phyloP scores from a whole-genome alignment of 2,113 vertebrate genomes.

The Brachirus orientalis region DNA sequence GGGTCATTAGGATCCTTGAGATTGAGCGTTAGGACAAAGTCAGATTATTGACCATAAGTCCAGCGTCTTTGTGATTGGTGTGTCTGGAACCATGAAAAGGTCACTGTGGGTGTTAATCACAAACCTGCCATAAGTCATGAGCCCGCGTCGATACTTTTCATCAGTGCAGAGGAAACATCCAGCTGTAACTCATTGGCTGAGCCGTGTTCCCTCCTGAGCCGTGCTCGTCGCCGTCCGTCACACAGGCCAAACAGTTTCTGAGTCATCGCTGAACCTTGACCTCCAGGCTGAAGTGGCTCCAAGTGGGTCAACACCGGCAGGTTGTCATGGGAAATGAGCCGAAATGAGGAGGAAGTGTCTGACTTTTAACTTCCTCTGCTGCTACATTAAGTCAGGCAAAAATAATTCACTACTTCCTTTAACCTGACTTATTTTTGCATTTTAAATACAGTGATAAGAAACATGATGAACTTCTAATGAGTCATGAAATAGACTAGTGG shows the following conservation, averaged over 20 bases:
- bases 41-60: too few species aligned
- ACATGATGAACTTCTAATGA: too few species aligned
- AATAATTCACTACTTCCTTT: neutral
- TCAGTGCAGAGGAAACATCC: too few species aligned
- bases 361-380: neutral
- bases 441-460: neutral
- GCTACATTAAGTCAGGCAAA: neutral
- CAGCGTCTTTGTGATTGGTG: too few species aligned
- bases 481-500: too few species aligned
- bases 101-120: too few species aligned
- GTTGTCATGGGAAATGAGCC: neutral
- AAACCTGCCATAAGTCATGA: too few species aligned
- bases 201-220: neutral
- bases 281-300: neutral
- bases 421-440: neutral
- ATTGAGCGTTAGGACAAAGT: too few species aligned
- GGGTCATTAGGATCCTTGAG: too few species aligned
- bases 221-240: constrained; percentile 3
- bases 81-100: too few species aligned
- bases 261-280: neutral
- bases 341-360: neutral
- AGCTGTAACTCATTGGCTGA: constrained; percentile 5
- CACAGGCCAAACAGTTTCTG: neutral
- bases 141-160: too few species aligned
- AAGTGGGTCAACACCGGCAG: neutral